Conservation (phyloP, 2,797 vertebrate genomes). For the Pseudochirops cupreus region DNA sequence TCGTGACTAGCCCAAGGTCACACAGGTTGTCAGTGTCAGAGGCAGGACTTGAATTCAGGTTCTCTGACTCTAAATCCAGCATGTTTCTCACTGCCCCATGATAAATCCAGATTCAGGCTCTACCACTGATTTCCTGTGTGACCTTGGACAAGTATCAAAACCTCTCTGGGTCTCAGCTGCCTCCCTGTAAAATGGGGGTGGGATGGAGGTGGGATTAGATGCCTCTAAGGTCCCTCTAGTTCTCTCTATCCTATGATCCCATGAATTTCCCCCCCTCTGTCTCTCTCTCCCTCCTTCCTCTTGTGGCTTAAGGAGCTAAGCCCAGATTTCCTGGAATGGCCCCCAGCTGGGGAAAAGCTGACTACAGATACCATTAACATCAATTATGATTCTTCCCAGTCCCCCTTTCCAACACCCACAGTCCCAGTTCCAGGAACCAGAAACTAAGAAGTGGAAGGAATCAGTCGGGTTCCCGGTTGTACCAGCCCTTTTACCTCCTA, state of each 20-base stretch:
- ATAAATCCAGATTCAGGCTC: not conserved
- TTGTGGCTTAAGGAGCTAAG: not conserved
- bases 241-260: not conserved
- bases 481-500: slow-evolving; percentile 47
- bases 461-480: not conserved
- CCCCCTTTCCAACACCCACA: not conserved
- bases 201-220: not conserved
- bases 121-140: not conserved
- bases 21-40: not conserved
- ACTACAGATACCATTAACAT: not conserved
- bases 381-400: not conserved
- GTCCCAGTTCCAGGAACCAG: not conserved
- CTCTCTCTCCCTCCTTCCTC: not conserved
- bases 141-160: not conserved
- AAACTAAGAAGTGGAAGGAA: not conserved
- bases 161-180: not conserved
- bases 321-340: not conserved
- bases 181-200: not conserved
- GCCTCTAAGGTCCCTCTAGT: not conserved
- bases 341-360: not conserved
- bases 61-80: not conserved
- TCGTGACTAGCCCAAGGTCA: not conserved
- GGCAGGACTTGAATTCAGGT: not conserved
- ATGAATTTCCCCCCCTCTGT: not conserved
- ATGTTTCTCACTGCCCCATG: not conserved